phyloP scores from a whole-genome alignment of 2,797 vertebrate genomes.

The Macropus fuliginosus region DNA sequence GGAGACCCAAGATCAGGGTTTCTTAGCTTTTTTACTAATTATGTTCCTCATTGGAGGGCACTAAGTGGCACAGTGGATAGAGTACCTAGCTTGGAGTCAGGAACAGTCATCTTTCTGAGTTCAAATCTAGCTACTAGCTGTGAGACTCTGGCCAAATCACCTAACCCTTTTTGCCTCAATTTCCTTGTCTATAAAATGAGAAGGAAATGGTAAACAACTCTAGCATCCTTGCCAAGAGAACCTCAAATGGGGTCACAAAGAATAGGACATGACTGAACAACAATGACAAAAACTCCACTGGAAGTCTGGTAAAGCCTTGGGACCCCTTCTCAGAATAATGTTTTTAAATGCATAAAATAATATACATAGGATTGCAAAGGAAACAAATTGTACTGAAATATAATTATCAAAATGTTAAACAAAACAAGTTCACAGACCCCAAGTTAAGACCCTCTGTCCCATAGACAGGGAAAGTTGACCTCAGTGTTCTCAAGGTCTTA shows the following conservation, averaged over 20 bases:
- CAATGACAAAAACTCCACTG: background rate
- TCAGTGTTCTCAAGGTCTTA: background rate
- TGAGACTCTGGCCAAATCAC: background rate
- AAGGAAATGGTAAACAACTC: background rate
- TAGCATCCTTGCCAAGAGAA: background rate
- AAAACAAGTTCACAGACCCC: background rate
- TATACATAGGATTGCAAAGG: background rate
- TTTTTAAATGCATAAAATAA: background rate
- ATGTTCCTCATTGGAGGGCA: background rate
- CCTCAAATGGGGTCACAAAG: background rate
- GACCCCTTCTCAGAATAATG: background rate
- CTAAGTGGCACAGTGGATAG: background rate
- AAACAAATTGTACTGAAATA: background rate
- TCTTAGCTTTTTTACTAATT: background rate
- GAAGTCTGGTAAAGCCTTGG: background rate
- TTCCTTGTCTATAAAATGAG: background rate
- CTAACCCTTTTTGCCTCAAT: background rate
- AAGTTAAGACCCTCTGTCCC: background rate
- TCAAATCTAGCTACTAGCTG: background rate
- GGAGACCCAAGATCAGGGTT: background rate
- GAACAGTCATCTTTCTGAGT: background rate
- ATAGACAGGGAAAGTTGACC: background rate
- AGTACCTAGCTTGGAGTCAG: background rate
- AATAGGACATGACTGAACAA: background rate
- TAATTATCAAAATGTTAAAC: background rate